phyloP scores from a whole-genome alignment of 2,797 vertebrate genomes.

The Selene dorsalis region DNA sequence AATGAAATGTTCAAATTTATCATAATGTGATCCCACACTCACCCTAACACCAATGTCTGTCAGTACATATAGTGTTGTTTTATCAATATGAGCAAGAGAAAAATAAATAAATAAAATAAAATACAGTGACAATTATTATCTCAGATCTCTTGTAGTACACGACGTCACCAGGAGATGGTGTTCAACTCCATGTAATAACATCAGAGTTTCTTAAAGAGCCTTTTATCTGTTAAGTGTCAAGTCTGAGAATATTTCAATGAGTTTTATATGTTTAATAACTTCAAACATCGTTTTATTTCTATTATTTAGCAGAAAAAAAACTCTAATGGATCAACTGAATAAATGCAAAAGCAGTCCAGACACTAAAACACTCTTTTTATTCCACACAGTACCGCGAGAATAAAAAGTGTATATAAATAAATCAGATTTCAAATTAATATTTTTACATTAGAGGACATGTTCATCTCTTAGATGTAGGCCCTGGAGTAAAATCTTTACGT shows the following conservation, averaged over 20 bases:
- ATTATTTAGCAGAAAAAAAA: not conserved
- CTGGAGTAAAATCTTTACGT: too few species aligned
- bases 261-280: not conserved
- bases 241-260: not conserved
- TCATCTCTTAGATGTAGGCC: too few species aligned
- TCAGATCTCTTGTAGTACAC: conserved; percentile 28
- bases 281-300: not conserved
- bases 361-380: not conserved
- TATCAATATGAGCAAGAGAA: not conserved
- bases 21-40: not conserved
- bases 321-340: not conserved
- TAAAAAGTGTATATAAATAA: not conserved
- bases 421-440: not conserved
- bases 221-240: conserved; percentile 5
- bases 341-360: not conserved
- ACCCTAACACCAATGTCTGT: not conserved
- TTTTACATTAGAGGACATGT: too few species aligned
- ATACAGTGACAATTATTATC: not conserved
- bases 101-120: not conserved
- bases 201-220: not conserved
- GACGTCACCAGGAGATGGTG: conserved; percentile 69
- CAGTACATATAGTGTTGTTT: not conserved
- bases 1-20: not conserved
- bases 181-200: conserved; percentile 65
- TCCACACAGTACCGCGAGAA: not conserved